phyloP scores from a whole-genome alignment of 2,113 vertebrate genomes.

The Grammomys surdaster region DNA sequence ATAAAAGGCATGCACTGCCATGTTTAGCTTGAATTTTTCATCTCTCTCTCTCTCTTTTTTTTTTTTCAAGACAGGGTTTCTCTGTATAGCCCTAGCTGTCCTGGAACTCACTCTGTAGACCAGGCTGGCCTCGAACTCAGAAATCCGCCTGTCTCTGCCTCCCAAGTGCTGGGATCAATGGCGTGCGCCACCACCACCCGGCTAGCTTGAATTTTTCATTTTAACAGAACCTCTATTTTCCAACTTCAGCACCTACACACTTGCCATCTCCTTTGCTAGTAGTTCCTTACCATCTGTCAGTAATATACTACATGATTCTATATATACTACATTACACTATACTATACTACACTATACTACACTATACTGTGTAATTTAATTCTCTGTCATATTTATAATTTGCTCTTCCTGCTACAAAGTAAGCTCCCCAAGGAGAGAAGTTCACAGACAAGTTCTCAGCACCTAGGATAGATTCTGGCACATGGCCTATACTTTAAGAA shows the following conservation, averaged over 20 bases:
- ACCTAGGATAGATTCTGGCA: background rate
- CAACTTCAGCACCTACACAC: background rate
- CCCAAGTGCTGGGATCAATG: no score
- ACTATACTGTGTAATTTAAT: background rate
- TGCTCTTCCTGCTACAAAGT: background rate
- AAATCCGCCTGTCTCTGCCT: no score
- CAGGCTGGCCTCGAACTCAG: no score
- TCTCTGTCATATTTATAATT: background rate
- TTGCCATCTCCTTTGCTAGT: background rate
- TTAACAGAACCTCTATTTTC: background rate
- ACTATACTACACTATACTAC: background rate
- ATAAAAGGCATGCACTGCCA: background rate
- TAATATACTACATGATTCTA: background rate
- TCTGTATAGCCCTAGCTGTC: no score
- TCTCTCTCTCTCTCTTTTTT: background rate
- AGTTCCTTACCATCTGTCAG: background rate
- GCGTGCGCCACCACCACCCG: no score
- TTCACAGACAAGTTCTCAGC: background rate
- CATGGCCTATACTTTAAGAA: background rate
- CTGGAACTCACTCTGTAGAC: no score
- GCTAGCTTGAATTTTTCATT: background rate
- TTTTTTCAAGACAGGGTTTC: no score
- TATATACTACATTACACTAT: background rate
- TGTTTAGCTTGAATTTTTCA: background rate
- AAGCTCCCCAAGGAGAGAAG: background rate